These are phyloP conservation scores for Anguilla pacifica DNA, from an alignment of 2,797 vertebrate genomes.

Conservation along the genomic window DNA sequence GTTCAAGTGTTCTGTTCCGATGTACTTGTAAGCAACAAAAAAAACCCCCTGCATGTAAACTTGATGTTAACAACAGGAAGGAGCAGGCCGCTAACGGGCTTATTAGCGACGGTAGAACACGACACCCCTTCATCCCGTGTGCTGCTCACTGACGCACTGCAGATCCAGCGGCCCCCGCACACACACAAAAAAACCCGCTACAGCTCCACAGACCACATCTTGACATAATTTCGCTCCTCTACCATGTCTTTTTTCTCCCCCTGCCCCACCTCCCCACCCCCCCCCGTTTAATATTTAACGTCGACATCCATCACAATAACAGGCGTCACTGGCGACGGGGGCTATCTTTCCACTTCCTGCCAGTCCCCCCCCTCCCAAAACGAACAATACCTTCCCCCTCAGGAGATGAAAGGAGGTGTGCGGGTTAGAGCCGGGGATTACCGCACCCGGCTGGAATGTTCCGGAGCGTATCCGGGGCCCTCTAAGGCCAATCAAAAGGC, in stretches of 20 bases:
- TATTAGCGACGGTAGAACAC: not conserved
- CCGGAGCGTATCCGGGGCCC: slow-evolving; percentile 63
- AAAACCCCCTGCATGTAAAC: not conserved
- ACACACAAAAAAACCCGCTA: slow-evolving; percentile 26
- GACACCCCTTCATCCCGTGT: slow-evolving; percentile 45
- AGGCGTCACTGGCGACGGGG: slow-evolving; percentile 47
- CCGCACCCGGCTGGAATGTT: slow-evolving; percentile 67
- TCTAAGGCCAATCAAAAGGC: slow-evolving; percentile 71
- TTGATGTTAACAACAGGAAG: not conserved
- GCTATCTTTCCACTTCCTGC: slow-evolving; percentile 18
- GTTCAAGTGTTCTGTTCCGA: not conserved
- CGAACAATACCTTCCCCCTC: slow-evolving; percentile 53
- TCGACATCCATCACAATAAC: slow-evolving; percentile 59
- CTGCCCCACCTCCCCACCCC: slow-evolving; percentile 38
- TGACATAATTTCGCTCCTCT: slow-evolving; percentile 43
- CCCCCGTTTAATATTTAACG: slow-evolving; percentile 12
- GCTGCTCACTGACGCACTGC: slow-evolving; percentile 37
- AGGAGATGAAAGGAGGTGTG: slow-evolving; percentile 64
- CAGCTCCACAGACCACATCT: slow-evolving; percentile 49
- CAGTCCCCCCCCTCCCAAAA: slow-evolving; percentile 10
- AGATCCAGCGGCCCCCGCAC: slow-evolving; percentile 19
- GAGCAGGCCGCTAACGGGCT: not conserved
- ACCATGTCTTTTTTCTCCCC: not conserved
- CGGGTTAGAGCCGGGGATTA: slow-evolving; percentile 56
- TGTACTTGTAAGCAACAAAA: not conserved